Evolutionary conservation across 2,888 invertebrate species (phyloP).

Genomic region (Hyles lineata): DNA sequence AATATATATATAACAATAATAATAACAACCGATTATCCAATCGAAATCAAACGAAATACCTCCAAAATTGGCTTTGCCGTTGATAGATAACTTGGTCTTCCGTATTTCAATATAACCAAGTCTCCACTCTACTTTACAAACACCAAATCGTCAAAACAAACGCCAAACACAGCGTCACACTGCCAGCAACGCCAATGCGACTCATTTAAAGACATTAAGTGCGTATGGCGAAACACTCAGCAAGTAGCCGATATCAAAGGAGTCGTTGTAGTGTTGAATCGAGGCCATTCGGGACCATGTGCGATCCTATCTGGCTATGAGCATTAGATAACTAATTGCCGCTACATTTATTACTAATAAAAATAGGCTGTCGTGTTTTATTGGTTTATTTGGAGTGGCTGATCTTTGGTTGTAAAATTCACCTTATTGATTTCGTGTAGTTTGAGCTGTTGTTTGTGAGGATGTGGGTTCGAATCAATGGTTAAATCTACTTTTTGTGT

Average conservation of each 20-base stretch:
- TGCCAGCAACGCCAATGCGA: conserved; percentile 11
- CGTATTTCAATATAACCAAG: no score
- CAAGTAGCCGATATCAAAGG: conserved; percentile 25
- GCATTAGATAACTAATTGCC: conserved; percentile 11
- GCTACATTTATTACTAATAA: neutral
- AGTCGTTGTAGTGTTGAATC: conserved; percentile 26
- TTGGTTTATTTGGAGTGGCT: neutral
- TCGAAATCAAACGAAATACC: no score
- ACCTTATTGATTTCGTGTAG: no score
- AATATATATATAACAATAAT: no score
- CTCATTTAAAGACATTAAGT: conserved; percentile 32
- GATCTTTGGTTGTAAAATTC: no score
- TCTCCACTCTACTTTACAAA: no score
- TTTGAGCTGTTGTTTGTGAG: no score
- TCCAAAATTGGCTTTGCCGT: no score
- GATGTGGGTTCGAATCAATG: no score
- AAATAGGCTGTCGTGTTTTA: neutral
- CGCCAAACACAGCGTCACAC: neutral
- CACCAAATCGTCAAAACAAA: neutral
- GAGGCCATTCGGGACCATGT: conserved; percentile 26
- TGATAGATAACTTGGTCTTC: no score
- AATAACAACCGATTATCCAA: no score
- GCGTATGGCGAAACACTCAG: conserved; percentile 33
- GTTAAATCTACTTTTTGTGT: no score
- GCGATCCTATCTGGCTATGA: conserved; percentile 13